Evolutionary conservation across 1,140 invertebrate genomes (phyloP).

Genomic region (Macrostomum lignano): DNA sequence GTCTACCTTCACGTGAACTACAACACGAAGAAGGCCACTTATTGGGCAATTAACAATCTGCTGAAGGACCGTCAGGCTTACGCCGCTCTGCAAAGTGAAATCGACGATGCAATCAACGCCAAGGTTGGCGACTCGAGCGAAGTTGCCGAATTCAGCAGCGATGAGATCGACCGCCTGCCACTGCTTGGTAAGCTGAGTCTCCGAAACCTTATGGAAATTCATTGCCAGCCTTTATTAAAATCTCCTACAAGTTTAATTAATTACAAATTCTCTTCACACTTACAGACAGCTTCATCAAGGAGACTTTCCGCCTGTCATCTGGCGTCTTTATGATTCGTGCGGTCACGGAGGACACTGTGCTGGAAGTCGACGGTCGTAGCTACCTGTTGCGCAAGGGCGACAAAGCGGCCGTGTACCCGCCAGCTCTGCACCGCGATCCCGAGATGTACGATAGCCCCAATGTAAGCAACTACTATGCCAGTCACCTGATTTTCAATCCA

Average conservation of each 20-base stretch:
- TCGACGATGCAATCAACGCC: too few relatives aligned
- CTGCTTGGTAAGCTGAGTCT: too few relatives aligned
- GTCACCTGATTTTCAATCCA: neutral
- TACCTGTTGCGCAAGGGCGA: conserved; percentile 18
- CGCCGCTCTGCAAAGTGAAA: conserved; percentile 9
- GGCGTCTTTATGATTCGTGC: conserved; percentile 26
- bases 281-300: conserved; percentile 21
- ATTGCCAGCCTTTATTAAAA: too few relatives aligned
- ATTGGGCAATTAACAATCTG: conserved; percentile 19
- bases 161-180: too few relatives aligned
- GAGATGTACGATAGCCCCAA: conserved; percentile 23
- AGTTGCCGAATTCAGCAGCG: too few relatives aligned
- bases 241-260: too few relatives aligned
- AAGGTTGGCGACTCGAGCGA: conserved; percentile 1
- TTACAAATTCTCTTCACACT: conserved; percentile 6
- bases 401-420: conserved; percentile 24
- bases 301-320: conserved; percentile 17
- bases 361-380: conserved; percentile 13
- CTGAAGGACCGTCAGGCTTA: conserved; percentile 13
- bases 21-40: conserved; percentile 22
- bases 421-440: conserved; percentile 23
- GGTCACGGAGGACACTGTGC: conserved; percentile 16
- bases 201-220: too few relatives aligned
- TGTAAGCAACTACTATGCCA: conserved; percentile 12
- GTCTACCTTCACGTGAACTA: conserved; percentile 27